A percentile compares a stretch with the other conserved stretches of the same genome.
phyloP scores from a whole-genome alignment of 2,888 invertebrate genomes.

The Patella caerulea region DNA sequence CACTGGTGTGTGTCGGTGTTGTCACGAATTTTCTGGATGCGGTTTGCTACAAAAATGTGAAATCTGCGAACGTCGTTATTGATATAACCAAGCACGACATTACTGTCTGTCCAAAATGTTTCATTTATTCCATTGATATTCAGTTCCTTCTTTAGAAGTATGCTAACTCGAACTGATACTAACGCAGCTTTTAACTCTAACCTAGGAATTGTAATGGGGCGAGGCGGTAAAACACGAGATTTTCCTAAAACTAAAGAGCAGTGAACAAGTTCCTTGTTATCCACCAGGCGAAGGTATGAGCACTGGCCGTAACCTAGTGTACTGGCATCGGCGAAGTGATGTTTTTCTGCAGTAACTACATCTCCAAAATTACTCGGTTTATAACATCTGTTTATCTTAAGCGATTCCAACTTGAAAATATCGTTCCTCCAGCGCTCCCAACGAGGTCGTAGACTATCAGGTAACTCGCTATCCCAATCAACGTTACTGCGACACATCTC shows the following conservation, averaged over 20 bases:
- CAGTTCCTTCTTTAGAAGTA: conserved; percentile 31
- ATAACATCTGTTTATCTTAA: background rate
- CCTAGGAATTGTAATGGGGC: conserved; percentile 34
- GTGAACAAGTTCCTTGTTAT: background rate
- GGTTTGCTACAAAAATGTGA: conserved; percentile 46
- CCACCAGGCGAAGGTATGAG: background rate
- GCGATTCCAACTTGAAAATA: background rate
- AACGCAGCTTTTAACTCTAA: conserved; percentile 39
- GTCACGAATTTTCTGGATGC: conserved; percentile 43
- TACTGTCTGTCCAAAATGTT: conserved; percentile 43
- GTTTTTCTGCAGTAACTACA: background rate
- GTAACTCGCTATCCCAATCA: conserved; percentile 20
- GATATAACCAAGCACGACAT: conserved; percentile 42
- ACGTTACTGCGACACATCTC: conserved; percentile 15
- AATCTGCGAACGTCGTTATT: conserved; percentile 42
- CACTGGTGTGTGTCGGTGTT: conserved; percentile 37
- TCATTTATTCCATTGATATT: conserved; percentile 17
- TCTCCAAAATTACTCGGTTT: background rate
- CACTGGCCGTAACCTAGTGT: conserved; percentile 3
- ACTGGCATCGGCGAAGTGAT: conserved; percentile 3
- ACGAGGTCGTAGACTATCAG: background rate
- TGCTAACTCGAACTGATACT: conserved; percentile 37
- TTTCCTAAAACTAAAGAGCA: conserved; percentile 3
- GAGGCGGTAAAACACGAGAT: background rate
- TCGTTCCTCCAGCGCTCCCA: conserved; percentile 10